A percentile compares a stretch with the other conserved stretches of the same genome.
These are phyloP conservation scores for Gallinago solitaria DNA, from an alignment of 2,797 vertebrate species.

Conservation along the genomic window DNA sequence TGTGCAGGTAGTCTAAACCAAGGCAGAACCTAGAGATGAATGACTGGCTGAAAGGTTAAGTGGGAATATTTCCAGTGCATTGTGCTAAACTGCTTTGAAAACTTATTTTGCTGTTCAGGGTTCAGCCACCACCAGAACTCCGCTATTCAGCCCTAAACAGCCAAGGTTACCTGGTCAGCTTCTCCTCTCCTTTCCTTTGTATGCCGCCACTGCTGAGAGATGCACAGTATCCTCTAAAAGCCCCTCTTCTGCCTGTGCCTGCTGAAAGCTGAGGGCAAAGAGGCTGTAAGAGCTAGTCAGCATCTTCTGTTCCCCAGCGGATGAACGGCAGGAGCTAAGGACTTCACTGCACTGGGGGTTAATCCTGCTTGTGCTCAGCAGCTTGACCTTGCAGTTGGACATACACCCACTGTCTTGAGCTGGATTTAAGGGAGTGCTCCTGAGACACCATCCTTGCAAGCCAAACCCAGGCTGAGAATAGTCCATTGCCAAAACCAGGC, in stretches of 20 bases:
- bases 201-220: not conserved
- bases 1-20: not conserved
- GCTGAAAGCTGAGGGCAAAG: conserved; percentile 9
- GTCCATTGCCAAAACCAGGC: not conserved
- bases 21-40: not conserved
- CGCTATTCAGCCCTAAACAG: not conserved
- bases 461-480: not conserved
- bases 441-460: not conserved
- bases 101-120: not conserved
- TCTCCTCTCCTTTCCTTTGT: not conserved
- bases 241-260: not conserved
- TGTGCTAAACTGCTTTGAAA: not conserved
- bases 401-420: fast-evolving
- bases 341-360: not conserved
- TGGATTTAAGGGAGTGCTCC: not conserved
- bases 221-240: not conserved
- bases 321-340: not conserved
- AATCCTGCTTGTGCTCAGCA: not conserved
- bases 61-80: not conserved
- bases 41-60: not conserved
- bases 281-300: not conserved
- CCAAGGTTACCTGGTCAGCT: not conserved
- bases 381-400: not conserved
- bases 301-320: not conserved
- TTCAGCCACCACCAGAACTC: not conserved